Base-by-base conservation (phyloP, 2,888 invertebrate species). In the Eupithecia insigniata region DNA sequence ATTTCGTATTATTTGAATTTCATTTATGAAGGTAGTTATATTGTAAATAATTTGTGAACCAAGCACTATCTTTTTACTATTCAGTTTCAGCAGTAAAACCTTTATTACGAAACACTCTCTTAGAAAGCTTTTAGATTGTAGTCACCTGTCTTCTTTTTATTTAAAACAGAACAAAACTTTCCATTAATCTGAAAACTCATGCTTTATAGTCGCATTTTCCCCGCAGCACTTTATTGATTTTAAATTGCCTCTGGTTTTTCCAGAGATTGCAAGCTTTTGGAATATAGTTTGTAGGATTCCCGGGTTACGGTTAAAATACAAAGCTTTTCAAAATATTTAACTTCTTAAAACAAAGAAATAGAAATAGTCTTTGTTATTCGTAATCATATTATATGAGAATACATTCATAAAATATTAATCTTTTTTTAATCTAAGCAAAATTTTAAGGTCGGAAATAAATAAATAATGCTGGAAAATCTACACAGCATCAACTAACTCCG, bases 181-280 rank as follows among this genome's bases (percentile, higher is more conserved):
- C 7, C 14, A 34, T 8, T 60, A 30, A 64, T 34, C 64, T 64
- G 14, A 26, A 32, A 30, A 22, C 36, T 60, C 39, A 30, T 46
- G 46, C 30, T 61, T 22, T 61, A n/a, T n/a, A 60, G 43, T 43
- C 55, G 60, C 60, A 70, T 67, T 73, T 70, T 70, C 68, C 73
- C 70, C 73, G 61, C 70, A 51, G 68, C 73, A 66, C 30, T 61
- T 26, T 73, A 73, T 73, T 61, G 73, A 73, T 70, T 36, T 67
- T 8, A 60, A 67, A n/a, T 32, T 43, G 70, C 68, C 66, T 68
- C 43, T 60, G 68, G 65, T 36, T 66, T 70, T 73, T 16, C 67
- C 64, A 67, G 22, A 36, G 34, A 26, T 36, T 36, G 34, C 22
- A 26, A 34, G 34, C 62, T 28, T 16, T 58, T 28, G 58, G 18